Conservation (phyloP, 2,797 vertebrate species). For the Lagorchestes hirsutus region DNA sequence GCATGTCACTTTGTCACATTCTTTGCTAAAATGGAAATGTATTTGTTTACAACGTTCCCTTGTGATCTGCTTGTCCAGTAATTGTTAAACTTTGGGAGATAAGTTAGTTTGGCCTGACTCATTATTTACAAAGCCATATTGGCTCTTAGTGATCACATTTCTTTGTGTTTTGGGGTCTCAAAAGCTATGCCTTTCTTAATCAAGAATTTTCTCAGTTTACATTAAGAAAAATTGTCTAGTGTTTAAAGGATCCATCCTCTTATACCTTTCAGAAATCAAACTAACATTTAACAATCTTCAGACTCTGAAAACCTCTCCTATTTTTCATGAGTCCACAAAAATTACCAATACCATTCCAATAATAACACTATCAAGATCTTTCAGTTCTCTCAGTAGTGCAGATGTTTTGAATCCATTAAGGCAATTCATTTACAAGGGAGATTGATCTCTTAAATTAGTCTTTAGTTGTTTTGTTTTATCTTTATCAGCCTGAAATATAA, state of each 20-base stretch:
- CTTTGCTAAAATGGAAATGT: background rate
- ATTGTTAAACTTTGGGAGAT: background rate
- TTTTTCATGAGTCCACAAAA: background rate
- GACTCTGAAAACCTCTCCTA: background rate
- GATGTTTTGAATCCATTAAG: background rate
- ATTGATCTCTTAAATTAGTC: background rate
- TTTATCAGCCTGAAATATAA: background rate
- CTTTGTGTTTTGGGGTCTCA: background rate
- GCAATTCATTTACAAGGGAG: background rate
- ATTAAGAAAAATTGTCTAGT: background rate
- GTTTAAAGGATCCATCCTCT: background rate
- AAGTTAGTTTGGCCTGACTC: background rate
- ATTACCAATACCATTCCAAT: background rate
- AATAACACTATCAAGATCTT: background rate
- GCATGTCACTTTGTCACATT: background rate
- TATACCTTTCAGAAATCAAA: background rate
- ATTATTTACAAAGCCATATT: background rate
- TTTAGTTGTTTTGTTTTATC: background rate
- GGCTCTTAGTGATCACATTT: background rate
- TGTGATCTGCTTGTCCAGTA: background rate
- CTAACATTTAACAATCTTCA: background rate
- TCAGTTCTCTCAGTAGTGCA: background rate
- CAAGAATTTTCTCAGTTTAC: background rate
- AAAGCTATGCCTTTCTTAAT: background rate
- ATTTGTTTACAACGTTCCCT: background rate